Evolutionary conservation across 1,140 invertebrate genomes (phyloP).

Genomic region (Drosophila novamexicana): DNA sequence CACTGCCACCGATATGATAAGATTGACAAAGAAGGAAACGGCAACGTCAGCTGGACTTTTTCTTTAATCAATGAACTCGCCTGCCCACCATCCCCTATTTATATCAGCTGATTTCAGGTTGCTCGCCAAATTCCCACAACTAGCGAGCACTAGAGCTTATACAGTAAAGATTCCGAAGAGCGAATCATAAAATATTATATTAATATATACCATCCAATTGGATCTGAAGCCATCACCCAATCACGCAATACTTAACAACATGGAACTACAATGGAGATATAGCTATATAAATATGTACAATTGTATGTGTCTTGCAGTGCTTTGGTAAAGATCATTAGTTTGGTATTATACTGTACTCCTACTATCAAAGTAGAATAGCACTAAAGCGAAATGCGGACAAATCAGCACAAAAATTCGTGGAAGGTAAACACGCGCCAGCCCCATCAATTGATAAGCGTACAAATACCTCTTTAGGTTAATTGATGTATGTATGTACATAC

Average conservation of each 20-base stretch:
- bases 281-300: neutral
- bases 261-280: neutral
- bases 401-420: constrained; percentile 52
- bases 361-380: constrained; percentile 30
- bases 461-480: constrained; percentile 61
- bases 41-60: constrained; percentile 64
- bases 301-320: neutral
- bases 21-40: constrained; percentile 67
- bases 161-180: constrained; percentile 10
- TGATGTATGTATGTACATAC: constrained; percentile 20
- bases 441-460: constrained; percentile 59
- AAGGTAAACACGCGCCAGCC: constrained; percentile 68
- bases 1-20: constrained; percentile 51
- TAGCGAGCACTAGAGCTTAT: constrained; percentile 38
- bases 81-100: constrained; percentile 3
- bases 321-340: neutral
- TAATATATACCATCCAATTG: neutral
- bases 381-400: constrained; percentile 39
- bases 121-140: constrained; percentile 23
- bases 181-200: neutral
- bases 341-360: constrained; percentile 5
- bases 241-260: neutral
- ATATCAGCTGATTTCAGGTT: constrained; percentile 47
- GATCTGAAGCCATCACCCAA: neutral
- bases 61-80: constrained; percentile 74